phyloP scores from a whole-genome alignment of 2,888 invertebrate genomes.

The Anthophora plumipes region DNA sequence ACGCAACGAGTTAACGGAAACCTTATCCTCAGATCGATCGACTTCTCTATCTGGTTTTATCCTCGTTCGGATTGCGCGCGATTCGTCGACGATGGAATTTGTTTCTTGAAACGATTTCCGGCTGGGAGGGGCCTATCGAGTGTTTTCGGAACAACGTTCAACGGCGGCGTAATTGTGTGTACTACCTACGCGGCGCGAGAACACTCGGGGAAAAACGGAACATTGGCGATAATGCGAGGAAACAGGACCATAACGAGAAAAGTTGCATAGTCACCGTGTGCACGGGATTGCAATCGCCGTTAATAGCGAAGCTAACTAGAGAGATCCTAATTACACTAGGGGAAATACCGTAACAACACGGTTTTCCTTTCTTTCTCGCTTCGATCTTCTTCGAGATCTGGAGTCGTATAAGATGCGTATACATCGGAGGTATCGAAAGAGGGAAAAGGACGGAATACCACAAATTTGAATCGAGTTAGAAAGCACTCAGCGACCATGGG shows the following conservation, averaged over 20 bases:
- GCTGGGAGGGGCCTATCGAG: neutral
- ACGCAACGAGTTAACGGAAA: conserved; percentile 10
- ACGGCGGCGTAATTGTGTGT: neutral
- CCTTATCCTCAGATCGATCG: neutral
- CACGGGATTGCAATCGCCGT: conserved; percentile 17
- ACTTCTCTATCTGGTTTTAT: neutral
- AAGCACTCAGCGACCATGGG: conserved; percentile 56
- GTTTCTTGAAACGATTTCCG: conserved; percentile 18
- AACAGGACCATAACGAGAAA: conserved; percentile 22
- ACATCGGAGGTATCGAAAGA: neutral
- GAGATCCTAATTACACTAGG: conserved; percentile 3
- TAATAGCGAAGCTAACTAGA: conserved; percentile 18
- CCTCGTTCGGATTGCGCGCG: neutral
- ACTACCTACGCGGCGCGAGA: neutral
- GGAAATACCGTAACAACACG: too few species aligned
- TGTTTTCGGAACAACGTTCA: neutral
- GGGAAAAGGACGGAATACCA: conserved; percentile 18
- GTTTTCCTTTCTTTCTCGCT: too few species aligned
- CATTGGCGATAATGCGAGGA: conserved; percentile 25
- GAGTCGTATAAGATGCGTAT: too few species aligned
- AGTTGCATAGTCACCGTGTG: conserved; percentile 16
- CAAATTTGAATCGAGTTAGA: conserved; percentile 61
- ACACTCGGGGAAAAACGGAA: neutral
- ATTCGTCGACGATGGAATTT: neutral
- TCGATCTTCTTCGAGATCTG: too few species aligned